Evolutionary conservation across 2,113 vertebrate species (phyloP).

Genomic region (Athene cunicularia): DNA sequence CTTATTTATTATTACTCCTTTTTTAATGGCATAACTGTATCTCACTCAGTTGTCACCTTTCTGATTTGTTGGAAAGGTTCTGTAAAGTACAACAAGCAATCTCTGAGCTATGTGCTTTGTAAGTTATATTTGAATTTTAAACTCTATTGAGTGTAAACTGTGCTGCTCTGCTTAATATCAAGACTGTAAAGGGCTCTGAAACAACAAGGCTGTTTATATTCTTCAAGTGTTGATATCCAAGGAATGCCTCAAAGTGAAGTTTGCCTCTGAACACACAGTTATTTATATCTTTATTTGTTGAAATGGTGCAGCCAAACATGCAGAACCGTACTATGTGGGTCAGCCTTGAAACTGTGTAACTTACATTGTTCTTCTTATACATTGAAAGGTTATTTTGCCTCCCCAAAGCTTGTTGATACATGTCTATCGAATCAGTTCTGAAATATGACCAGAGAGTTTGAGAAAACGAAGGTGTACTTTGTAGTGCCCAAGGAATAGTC

Average conservation of each 20-base stretch:
- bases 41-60: background rate
- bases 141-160: background rate
- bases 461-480: background rate
- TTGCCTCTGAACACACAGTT: background rate
- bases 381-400: background rate
- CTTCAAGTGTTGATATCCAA: background rate
- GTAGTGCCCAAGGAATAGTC: background rate
- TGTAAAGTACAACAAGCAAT: background rate
- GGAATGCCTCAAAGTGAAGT: background rate
- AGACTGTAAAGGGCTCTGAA: background rate
- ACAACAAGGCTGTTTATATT: background rate
- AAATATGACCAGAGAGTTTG: background rate
- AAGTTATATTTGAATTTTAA: background rate
- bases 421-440: accelerated
- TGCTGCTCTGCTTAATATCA: background rate
- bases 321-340: background rate
- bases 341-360: background rate
- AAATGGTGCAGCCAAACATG: background rate
- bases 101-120: background rate
- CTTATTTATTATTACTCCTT: background rate
- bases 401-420: background rate
- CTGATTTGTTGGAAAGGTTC: background rate
- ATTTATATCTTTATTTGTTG: background rate
- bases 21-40: background rate
- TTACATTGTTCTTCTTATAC: background rate